phyloP scores from a whole-genome alignment of 1,140 invertebrate species.

The Palaemon carinicauda region DNA sequence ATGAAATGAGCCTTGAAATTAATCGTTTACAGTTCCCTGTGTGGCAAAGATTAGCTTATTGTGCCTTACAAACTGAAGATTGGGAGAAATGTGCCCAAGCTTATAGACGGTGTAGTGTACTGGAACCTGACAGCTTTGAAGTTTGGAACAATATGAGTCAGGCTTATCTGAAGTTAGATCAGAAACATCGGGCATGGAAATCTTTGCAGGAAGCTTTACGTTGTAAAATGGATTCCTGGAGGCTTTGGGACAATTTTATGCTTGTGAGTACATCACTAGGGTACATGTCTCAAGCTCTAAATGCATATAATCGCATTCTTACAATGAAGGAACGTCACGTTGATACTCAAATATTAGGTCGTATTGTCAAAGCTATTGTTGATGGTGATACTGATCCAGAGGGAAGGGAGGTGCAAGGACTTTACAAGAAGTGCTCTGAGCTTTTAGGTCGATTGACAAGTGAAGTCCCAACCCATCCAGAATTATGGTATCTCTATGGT shows the following conservation, averaged over 20 bases:
- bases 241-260: slow-evolving; percentile 96
- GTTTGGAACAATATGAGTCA: slow-evolving; percentile 98
- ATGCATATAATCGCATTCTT: slow-evolving; percentile 81
- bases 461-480: slow-evolving; percentile 72
- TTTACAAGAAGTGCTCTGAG: slow-evolving; percentile 73
- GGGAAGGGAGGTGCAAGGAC: slow-evolving; percentile 67
- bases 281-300: slow-evolving; percentile 74
- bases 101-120: slow-evolving; percentile 84
- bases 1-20: slow-evolving; percentile 80
- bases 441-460: slow-evolving; percentile 83
- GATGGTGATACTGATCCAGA: slow-evolving; percentile 72
- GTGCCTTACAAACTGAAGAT: slow-evolving; percentile 79
- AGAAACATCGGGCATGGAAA: slow-evolving; percentile 85
- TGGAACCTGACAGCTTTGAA: slow-evolving; percentile 90
- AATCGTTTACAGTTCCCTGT: slow-evolving; percentile 84
- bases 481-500: slow-evolving; percentile 81
- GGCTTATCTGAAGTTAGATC: slow-evolving; percentile 85
- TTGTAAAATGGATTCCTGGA: slow-evolving; percentile 95
- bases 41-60: slow-evolving; percentile 87
- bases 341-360: slow-evolving; percentile 79
- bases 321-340: slow-evolving; percentile 82
- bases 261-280: slow-evolving; percentile 79
- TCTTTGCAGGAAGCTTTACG: slow-evolving; percentile 88
- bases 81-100: slow-evolving; percentile 85
- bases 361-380: slow-evolving; percentile 78